Base-by-base conservation (phyloP, 2,113 vertebrate genomes). In the Catharus minimus region DNA sequence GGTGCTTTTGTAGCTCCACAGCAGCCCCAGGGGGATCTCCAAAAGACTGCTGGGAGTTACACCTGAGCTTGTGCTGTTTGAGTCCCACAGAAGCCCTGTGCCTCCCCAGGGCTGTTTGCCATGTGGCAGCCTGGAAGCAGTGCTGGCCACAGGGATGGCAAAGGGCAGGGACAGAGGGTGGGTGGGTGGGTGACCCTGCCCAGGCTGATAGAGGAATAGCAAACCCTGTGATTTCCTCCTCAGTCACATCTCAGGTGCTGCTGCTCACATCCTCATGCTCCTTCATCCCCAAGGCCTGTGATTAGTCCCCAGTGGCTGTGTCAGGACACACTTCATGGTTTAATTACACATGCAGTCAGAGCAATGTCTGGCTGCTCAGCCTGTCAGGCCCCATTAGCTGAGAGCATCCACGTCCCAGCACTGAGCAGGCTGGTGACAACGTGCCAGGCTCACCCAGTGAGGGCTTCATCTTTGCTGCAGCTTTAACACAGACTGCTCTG, bases 101-200 rank as follows among this genome's bases (percentile, higher is more conserved):
- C 9, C 43, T 77, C 24, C 14, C 8, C 18, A 0, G 60, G 32
- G 32, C 33, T 2, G 6, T 64, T 36, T 79, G 32, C 23, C 7
- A 0, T 5, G 6, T 16, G 8, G 15, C 7, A 36, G 3, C 13
- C n/a, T 4, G 6, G 15, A 32, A 3, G 3, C 0, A 0, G 38
- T 0, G 7, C 8, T 16, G 61, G 13, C 28, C 24, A 6, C 2
- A 23, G 50, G 5, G 23, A 3, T 14, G 44, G 32, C 0, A 4
- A 38, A 49, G 13, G 49, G 5, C 16, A 12, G 44, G 0, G 1
- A 6, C 1, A 1, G 28, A 9, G 16, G 4, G 36, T n/a, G n/a
- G n/a, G n/a, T n/a, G n/a, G n/a, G n/a, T n/a, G n/a, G n/a, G n/a
- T 39, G 30, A 46, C 9, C 4, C 36, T 6, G 2, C 12, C 21